phyloP scores from a whole-genome alignment of 1,140 invertebrate species.

The Drosophila sp. region DNA sequence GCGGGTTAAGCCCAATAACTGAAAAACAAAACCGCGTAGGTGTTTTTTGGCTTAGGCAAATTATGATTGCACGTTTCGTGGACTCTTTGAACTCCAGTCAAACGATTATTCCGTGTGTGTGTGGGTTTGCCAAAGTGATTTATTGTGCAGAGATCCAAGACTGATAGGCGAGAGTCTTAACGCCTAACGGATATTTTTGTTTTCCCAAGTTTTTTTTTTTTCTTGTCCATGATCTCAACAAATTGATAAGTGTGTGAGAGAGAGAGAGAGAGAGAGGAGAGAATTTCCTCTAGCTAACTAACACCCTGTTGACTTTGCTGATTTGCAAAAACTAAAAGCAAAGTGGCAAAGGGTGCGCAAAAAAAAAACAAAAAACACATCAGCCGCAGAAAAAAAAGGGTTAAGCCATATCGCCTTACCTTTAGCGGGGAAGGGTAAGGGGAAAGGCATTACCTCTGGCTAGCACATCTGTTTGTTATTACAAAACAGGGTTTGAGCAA shows the following conservation, averaged over 20 bases:
- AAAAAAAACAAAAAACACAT: slow-evolving; percentile 13
- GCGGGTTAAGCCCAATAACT: slow-evolving; percentile 44
- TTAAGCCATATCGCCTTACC: slow-evolving; percentile 69
- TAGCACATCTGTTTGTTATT: slow-evolving; percentile 34
- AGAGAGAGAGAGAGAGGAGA: slow-evolving; percentile 2
- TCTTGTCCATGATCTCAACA: slow-evolving; percentile 38
- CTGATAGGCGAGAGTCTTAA: slow-evolving; percentile 46
- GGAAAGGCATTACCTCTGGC: neutral
- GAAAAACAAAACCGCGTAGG: slow-evolving; percentile 36
- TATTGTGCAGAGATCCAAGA: slow-evolving; percentile 40
- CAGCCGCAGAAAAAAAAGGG: slow-evolving; percentile 41
- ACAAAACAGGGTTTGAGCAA: slow-evolving; percentile 58
- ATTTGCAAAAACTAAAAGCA: slow-evolving; percentile 49
- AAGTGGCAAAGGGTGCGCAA: slow-evolving; percentile 28
- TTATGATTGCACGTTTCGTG: slow-evolving; percentile 64
- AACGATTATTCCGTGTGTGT: slow-evolving; percentile 50
- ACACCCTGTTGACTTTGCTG: slow-evolving; percentile 65
- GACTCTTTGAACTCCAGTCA: slow-evolving; percentile 53
- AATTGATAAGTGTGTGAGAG: slow-evolving; percentile 45
- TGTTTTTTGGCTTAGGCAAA: slow-evolving; percentile 35
- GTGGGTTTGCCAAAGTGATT: slow-evolving; percentile 61
- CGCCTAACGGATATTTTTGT: slow-evolving; percentile 60
- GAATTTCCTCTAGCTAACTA: slow-evolving; percentile 18
- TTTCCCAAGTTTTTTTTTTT: slow-evolving; percentile 24
- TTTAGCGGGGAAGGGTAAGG: neutral